Conservation (phyloP, 2,888 invertebrate genomes). For the Hydraecia micacea region DNA sequence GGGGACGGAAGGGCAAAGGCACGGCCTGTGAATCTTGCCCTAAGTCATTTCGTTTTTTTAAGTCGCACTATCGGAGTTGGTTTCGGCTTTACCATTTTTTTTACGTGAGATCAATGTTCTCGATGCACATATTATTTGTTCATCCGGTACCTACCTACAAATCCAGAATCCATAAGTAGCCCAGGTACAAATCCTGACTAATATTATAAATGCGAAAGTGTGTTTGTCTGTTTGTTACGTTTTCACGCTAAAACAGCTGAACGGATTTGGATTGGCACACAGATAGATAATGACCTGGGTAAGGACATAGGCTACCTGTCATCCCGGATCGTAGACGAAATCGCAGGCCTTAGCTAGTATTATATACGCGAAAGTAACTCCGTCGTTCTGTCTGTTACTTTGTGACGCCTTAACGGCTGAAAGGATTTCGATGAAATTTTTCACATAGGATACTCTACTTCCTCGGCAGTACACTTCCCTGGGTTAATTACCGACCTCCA, state of each 20-base stretch:
- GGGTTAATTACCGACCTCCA: neutral
- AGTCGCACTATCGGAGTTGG: neutral
- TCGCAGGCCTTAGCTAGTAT: too few relatives aligned
- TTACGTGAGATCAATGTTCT: neutral
- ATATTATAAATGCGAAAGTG: neutral
- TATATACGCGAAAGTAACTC: too few relatives aligned
- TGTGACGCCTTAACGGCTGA: neutral
- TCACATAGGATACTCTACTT: neutral
- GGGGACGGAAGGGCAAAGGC: too few relatives aligned
- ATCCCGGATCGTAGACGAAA: too few relatives aligned
- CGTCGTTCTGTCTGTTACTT: neutral
- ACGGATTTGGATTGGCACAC: neutral
- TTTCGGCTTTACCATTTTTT: neutral
- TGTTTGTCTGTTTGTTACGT: too few relatives aligned
- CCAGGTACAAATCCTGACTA: neutral
- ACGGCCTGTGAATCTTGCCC: neutral
- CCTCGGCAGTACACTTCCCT: neutral
- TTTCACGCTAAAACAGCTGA: too few relatives aligned
- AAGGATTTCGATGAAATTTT: neutral
- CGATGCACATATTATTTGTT: neutral
- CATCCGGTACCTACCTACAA: neutral
- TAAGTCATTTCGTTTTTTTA: neutral
- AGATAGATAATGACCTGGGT: too few relatives aligned
- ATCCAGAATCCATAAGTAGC: neutral
- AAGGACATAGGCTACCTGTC: too few relatives aligned